These are phyloP conservation scores for Andrena bicolor DNA, from an alignment of 2,888 invertebrate genomes.

Conservation along the genomic window DNA sequence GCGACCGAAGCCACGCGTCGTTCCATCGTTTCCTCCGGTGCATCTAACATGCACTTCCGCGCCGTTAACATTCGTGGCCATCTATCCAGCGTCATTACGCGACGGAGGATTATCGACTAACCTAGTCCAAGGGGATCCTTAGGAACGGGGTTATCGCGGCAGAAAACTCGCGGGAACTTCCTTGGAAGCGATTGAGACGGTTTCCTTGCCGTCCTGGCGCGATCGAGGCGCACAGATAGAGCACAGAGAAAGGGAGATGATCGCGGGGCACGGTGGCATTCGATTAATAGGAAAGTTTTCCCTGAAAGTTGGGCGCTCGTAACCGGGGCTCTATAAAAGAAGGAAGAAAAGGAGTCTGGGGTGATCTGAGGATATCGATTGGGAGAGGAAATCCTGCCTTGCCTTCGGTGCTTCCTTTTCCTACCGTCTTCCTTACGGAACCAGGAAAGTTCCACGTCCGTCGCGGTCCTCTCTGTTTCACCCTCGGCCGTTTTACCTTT, in stretches of 20 bases:
- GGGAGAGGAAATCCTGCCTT: not conserved
- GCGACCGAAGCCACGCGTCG: no score
- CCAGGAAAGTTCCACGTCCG: conserved; percentile 56
- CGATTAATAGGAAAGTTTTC: conserved; percentile 76
- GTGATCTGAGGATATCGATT: conserved; percentile 48
- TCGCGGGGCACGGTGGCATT: conserved; percentile 47
- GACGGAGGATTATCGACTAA: not conserved
- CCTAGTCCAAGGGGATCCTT: not conserved
- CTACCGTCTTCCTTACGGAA: conserved; percentile 34
- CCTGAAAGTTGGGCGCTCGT: conserved; percentile 23
- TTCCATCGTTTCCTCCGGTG: no score
- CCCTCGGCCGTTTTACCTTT: conserved; percentile 45
- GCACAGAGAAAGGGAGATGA: not conserved
- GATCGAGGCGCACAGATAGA: not conserved
- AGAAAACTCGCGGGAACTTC: conserved; percentile 2
- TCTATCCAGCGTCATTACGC: no score
- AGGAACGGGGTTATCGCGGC: conserved; percentile 19
- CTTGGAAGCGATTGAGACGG: conserved; percentile 27
- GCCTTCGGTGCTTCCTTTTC: conserved; percentile 8
- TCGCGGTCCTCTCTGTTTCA: not conserved
- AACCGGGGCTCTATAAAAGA: conserved; percentile 29
- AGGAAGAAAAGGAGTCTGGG: conserved; percentile 22
- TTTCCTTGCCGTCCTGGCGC: not conserved
- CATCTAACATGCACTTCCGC: no score
- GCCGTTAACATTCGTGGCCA: no score